Evolutionary conservation across 2,797 vertebrate genomes (phyloP).

Genomic region (Rallus crepitans): DNA sequence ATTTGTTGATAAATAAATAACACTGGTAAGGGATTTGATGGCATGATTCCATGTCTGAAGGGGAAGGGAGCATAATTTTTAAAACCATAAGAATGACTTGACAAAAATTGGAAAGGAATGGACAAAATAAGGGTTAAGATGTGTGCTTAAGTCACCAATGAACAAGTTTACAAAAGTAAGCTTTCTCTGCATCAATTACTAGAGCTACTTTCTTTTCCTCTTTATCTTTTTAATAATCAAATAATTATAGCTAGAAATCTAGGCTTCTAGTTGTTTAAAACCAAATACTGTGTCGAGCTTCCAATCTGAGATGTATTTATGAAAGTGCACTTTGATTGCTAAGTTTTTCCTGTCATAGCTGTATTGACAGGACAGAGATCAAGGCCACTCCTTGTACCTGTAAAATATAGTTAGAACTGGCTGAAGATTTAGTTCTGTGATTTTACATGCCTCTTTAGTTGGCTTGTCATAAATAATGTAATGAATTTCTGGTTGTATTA

Average conservation of each 20-base stretch:
- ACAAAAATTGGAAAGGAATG: neutral
- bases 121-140: neutral
- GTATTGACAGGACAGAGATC: neutral
- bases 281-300: neutral
- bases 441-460: neutral
- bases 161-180: neutral
- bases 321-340: neutral
- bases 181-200: neutral
- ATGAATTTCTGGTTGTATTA: neutral
- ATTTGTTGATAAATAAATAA: neutral
- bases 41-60: neutral
- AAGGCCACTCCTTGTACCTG: neutral
- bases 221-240: neutral
- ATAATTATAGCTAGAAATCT: neutral
- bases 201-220: neutral
- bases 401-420: neutral
- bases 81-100: neutral
- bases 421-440: neutral
- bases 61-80: neutral
- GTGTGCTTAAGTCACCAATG: accelerated
- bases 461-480: neutral
- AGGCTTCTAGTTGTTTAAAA: neutral
- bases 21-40: neutral
- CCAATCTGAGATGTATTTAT: neutral
- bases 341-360: neutral